Evolutionary conservation across 1,140 invertebrate genomes (phyloP).

Genomic region (roundworm (Caenorhabditis elegans)): DNA sequence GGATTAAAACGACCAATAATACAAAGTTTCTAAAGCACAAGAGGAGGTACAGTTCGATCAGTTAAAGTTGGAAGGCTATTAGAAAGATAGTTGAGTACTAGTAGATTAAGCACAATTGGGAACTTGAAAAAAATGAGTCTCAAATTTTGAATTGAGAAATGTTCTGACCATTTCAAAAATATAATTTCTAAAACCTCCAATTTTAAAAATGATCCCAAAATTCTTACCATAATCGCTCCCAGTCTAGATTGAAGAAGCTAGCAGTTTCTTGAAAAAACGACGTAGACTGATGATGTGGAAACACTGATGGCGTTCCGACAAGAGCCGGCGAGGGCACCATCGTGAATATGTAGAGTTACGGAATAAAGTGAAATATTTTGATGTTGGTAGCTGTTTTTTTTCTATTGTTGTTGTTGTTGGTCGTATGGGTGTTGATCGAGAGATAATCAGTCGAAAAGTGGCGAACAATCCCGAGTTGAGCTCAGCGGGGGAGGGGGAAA

Average conservation of each 20-base stretch:
- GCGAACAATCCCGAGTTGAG: not conserved
- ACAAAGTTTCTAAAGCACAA: too few relatives aligned
- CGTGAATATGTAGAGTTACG: not conserved
- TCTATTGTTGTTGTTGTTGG: not conserved
- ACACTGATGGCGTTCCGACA: not conserved
- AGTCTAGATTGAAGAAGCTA: constrained; percentile 24
- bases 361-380: not conserved
- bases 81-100: too few relatives aligned
- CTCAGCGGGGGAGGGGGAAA: not conserved
- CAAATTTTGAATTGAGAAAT: too few relatives aligned
- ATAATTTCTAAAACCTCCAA: too few relatives aligned
- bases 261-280: constrained; percentile 27
- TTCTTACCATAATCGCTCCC: constrained; percentile 23
- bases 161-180: too few relatives aligned
- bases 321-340: constrained; percentile 18
- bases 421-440: not conserved
- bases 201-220: too few relatives aligned
- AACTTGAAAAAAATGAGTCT: too few relatives aligned
- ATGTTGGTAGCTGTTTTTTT: not conserved
- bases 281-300: constrained; percentile 24
- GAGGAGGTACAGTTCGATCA: too few relatives aligned
- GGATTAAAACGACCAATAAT: too few relatives aligned
- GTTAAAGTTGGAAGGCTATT: too few relatives aligned
- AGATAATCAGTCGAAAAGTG: constrained; percentile 26
- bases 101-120: too few relatives aligned